phyloP scores from a whole-genome alignment of 2,888 invertebrate genomes.

The Melieria picta region DNA sequence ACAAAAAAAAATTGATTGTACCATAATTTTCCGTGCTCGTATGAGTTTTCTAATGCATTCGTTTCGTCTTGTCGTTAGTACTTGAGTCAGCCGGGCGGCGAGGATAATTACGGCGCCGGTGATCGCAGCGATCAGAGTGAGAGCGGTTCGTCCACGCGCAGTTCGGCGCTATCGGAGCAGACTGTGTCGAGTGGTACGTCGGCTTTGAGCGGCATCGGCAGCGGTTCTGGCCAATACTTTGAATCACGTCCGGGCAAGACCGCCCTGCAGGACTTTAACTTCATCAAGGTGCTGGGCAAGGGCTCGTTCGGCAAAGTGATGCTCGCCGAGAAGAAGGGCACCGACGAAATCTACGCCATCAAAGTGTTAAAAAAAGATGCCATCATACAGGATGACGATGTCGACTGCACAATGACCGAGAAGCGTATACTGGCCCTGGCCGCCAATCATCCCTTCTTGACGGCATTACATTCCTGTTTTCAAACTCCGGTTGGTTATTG shows the following conservation, averaged over 20 bases:
- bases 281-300: constrained; percentile 98
- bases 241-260: constrained; percentile 70
- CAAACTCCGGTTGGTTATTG: constrained; percentile 79
- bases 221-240: constrained; percentile 56
- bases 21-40: constrained; percentile 1
- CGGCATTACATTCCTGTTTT: constrained; percentile 96
- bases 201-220: constrained; percentile 51
- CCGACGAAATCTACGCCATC: constrained; percentile 89
- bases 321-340: constrained; percentile 93
- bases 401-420: constrained; percentile 99
- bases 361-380: constrained; percentile 97
- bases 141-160: constrained; percentile 54
- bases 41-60: constrained; percentile 8
- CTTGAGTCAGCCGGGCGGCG: constrained; percentile 65
- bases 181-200: constrained; percentile 51
- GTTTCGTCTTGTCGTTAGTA: constrained; percentile 50
- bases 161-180: constrained; percentile 53
- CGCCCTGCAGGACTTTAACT: constrained; percentile 88
- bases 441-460: constrained; percentile 98
- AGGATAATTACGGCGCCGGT: constrained; percentile 66
- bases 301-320: constrained; percentile 99
- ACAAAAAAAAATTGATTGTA: constrained; percentile 3
- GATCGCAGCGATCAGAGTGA: constrained; percentile 61
- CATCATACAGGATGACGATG: constrained; percentile 98
- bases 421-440: constrained; percentile 95